A percentile compares a stretch with the other conserved stretches of the same genome.
Evolutionary conservation across 2,797 vertebrate species (phyloP).

Genomic region (Sebastiscus tertius): DNA sequence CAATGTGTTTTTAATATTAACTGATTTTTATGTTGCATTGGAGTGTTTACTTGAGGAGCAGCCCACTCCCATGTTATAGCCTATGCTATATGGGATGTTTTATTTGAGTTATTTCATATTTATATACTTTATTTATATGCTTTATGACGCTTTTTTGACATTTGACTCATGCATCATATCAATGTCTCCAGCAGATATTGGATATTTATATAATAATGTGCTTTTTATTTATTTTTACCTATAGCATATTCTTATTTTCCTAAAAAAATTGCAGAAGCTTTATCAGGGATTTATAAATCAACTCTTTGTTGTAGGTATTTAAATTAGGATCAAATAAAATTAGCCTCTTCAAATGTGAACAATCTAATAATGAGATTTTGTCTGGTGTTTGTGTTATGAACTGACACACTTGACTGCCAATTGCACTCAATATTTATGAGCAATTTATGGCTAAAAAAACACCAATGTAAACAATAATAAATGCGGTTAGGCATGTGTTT

Average conservation of each 20-base stretch:
- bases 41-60: neutral
- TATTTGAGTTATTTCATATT: neutral
- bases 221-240: neutral
- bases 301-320: neutral
- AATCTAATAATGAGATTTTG: neutral
- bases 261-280: neutral
- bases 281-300: neutral
- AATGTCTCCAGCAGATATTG: neutral
- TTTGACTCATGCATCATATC: neutral
- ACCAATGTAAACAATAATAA: neutral
- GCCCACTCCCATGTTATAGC: neutral
- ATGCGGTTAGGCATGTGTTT: neutral
- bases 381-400: neutral
- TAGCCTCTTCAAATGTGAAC: neutral
- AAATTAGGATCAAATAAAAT: neutral
- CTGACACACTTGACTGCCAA: neutral
- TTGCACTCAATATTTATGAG: neutral
- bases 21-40: neutral
- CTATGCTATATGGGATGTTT: neutral
- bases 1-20: neutral
- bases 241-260: neutral
- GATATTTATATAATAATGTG: neutral
- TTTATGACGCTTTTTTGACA: neutral
- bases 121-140: neutral
- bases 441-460: constrained; percentile 15